Conservation (phyloP, 2,888 invertebrate species). For the Drosophila maculinotata region DNA sequence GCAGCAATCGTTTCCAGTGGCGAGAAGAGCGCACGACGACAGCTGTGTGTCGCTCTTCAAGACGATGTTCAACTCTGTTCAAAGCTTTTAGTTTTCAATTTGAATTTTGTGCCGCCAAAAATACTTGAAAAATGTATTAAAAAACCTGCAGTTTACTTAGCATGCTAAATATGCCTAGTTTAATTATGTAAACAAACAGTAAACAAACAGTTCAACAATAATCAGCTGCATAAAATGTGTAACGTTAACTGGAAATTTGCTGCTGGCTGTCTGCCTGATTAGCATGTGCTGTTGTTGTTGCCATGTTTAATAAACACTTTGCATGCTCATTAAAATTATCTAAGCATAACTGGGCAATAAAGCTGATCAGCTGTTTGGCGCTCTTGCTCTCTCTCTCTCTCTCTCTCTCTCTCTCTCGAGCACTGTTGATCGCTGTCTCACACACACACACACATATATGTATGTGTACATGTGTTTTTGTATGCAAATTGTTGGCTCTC, state of each 20-base stretch:
- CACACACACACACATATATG: not conserved
- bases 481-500: constrained; percentile 55
- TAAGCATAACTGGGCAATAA: constrained; percentile 54
- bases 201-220: constrained; percentile 34
- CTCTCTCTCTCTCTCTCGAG: not conserved
- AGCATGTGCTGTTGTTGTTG: constrained; percentile 59
- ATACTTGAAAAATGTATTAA: constrained; percentile 22
- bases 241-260: constrained; percentile 48
- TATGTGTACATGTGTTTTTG: too few relatives aligned
- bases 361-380: constrained; percentile 52
- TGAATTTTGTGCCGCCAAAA: constrained; percentile 49
- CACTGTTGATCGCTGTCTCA: constrained; percentile 21
- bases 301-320: constrained; percentile 81
- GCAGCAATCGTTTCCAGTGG: constrained; percentile 26
- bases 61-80: constrained; percentile 42
- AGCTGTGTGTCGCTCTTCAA: constrained; percentile 34
- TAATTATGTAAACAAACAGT: constrained; percentile 59
- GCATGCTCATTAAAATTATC: constrained; percentile 83
- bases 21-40: constrained; percentile 31
- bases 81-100: constrained; percentile 54
- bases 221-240: constrained; percentile 62
- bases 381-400: constrained; percentile 9
- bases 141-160: too few relatives aligned
- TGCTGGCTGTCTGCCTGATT: constrained; percentile 43
- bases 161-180: constrained; percentile 4